Conservation (phyloP, 2,797 vertebrate genomes). For the Myiotriccus ornatus region DNA sequence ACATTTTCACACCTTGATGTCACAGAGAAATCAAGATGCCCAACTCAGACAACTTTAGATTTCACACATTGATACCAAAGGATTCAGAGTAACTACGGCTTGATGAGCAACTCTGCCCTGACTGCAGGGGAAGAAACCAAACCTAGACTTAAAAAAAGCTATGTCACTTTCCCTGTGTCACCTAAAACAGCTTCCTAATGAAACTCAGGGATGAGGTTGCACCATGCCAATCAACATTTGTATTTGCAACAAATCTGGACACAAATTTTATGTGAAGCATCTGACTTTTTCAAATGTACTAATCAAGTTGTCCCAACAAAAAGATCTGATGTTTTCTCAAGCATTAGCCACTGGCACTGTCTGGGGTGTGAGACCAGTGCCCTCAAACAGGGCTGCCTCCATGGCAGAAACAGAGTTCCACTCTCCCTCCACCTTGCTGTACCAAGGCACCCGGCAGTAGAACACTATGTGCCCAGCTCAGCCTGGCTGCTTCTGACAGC, state of each 20-base stretch:
- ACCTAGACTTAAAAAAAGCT: not conserved
- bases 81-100: not conserved
- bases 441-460: not conserved
- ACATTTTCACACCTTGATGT: not conserved
- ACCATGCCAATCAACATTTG: not conserved
- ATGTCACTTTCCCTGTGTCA: not conserved
- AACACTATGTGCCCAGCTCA: not conserved
- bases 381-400: not conserved
- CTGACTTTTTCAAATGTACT: not conserved
- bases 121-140: not conserved
- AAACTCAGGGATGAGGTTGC: not conserved
- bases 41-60: not conserved
- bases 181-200: not conserved
- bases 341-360: not conserved
- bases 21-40: not conserved
- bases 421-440: not conserved
- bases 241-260: not conserved
- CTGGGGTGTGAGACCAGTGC: not conserved
- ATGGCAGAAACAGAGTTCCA: not conserved
- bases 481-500: not conserved
- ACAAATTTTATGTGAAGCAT: not conserved
- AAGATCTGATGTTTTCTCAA: not conserved
- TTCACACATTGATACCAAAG: not conserved
- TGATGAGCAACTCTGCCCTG: not conserved
- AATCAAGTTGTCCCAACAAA: not conserved